A percentile compares a stretch with the other conserved stretches of the same genome.
Conservation (phyloP, 2,888 invertebrate species). For the Patella pellucida region DNA sequence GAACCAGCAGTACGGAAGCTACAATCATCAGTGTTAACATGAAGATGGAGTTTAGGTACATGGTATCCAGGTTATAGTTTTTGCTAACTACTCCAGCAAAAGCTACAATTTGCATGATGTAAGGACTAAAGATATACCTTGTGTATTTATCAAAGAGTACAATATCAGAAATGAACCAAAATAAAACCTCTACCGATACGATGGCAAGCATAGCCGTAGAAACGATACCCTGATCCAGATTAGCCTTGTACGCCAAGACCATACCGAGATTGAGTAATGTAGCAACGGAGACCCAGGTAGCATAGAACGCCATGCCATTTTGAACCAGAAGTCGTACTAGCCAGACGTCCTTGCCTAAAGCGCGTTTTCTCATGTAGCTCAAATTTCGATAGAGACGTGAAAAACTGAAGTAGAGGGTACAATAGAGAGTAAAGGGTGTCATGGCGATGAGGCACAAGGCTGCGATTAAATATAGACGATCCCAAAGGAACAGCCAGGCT, state of each 20-base stretch:
- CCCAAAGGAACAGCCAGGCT: slow-evolving; percentile 62
- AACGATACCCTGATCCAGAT: slow-evolving; percentile 32
- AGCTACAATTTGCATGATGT: slow-evolving; percentile 53
- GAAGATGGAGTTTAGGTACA: neutral
- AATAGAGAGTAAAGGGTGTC: slow-evolving; percentile 47
- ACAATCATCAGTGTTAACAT: neutral
- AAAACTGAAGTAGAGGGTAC: slow-evolving; percentile 50
- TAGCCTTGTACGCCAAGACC: slow-evolving; percentile 45
- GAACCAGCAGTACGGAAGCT: neutral
- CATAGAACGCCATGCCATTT: slow-evolving; percentile 65
- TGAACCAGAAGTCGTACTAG: slow-evolving; percentile 60
- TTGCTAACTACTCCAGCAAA: slow-evolving; percentile 48
- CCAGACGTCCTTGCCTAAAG: slow-evolving; percentile 55
- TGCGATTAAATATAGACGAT: slow-evolving; percentile 47
- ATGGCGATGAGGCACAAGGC: slow-evolving; percentile 44
- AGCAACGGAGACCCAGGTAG: slow-evolving; percentile 62
- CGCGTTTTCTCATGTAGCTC: slow-evolving; percentile 36
- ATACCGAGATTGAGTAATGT: slow-evolving; percentile 58
- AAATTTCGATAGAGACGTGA: slow-evolving; percentile 49
- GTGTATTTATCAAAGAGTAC: slow-evolving; percentile 55
- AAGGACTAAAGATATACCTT: slow-evolving; percentile 57
- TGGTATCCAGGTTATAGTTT: slow-evolving; percentile 31
- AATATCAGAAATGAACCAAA: slow-evolving; percentile 59
- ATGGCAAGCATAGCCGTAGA: slow-evolving; percentile 52
- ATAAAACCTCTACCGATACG: slow-evolving; percentile 48